A percentile compares a stretch with the other conserved stretches of the same genome.
phyloP scores from a whole-genome alignment of 2,888 invertebrate species.

The Coleophora deauratella region DNA sequence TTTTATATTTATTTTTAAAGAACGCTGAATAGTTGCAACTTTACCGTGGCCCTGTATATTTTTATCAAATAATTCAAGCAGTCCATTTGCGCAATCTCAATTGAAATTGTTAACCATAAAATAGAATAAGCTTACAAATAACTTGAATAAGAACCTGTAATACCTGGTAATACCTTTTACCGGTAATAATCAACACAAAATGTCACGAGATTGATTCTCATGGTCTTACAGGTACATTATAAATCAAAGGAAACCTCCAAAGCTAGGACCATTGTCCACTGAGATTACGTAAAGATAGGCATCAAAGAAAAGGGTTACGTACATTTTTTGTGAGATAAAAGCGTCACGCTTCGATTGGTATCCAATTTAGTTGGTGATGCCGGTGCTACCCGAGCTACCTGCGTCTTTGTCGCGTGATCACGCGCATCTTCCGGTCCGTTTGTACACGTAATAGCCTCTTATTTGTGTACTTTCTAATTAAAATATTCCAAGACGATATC shows the following conservation, averaged over 20 bases:
- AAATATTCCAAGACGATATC: slow-evolving; percentile 40
- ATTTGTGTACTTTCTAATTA: slow-evolving; percentile 62
- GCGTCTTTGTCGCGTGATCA: slow-evolving; percentile 56
- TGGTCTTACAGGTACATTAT: too few relatives aligned
- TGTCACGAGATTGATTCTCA: background rate
- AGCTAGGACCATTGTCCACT: slow-evolving; percentile 43
- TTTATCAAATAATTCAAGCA: too few relatives aligned
- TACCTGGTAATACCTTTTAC: too few relatives aligned
- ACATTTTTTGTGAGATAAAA: slow-evolving; percentile 51
- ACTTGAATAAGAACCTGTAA: background rate
- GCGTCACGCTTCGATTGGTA: slow-evolving; percentile 59
- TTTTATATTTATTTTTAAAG: too few relatives aligned
- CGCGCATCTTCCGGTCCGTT: slow-evolving; percentile 34
- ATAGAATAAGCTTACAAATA: background rate
- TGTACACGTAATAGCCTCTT: slow-evolving; percentile 48
- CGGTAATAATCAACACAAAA: background rate
- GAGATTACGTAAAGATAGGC: slow-evolving; percentile 45
- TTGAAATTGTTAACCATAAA: too few relatives aligned
- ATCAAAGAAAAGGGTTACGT: slow-evolving; percentile 42
- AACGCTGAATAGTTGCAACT: too few relatives aligned
- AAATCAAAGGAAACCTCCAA: slow-evolving; percentile 17
- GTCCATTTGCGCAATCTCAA: too few relatives aligned
- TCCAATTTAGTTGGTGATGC: slow-evolving; percentile 58
- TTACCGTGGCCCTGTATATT: too few relatives aligned
- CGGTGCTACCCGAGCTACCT: slow-evolving; percentile 30